Evolutionary conservation across 1,140 invertebrate genomes (phyloP).

Genomic region (Heliconius hermathena): DNA sequence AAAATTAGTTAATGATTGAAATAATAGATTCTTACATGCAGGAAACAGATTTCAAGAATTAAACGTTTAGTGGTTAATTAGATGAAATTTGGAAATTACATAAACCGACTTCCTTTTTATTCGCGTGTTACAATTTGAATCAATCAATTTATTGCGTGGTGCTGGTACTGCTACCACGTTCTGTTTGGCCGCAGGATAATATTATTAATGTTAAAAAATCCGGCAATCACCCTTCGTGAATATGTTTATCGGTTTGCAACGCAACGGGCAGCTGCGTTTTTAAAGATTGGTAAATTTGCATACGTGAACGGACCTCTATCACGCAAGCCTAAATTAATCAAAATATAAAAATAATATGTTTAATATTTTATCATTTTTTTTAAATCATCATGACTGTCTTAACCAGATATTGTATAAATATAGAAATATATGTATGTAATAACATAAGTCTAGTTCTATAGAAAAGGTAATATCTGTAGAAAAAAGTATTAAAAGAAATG

Average conservation of each 20-base stretch:
- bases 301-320: constrained; percentile 27
- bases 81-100: constrained; percentile 3
- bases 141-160: constrained; percentile 16
- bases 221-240: constrained; percentile 35
- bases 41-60: background rate
- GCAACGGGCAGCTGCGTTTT: constrained; percentile 34
- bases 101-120: constrained; percentile 3
- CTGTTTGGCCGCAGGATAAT: constrained; percentile 26
- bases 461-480: too few relatives aligned
- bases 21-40: background rate
- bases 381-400: too few relatives aligned
- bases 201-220: constrained; percentile 29
- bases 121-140: constrained; percentile 14
- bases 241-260: constrained; percentile 26
- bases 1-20: background rate
- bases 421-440: too few relatives aligned
- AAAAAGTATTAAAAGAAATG: too few relatives aligned
- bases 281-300: constrained; percentile 34
- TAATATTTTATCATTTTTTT: background rate
- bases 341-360: constrained; percentile 23
- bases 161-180: constrained; percentile 27
- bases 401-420: too few relatives aligned
- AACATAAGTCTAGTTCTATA: too few relatives aligned
- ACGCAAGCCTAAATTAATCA: constrained; percentile 37
- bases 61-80: background rate